A percentile compares a stretch with the other conserved stretches of the same genome.
Evolutionary conservation across 1,140 invertebrate species (phyloP).

Genomic region (Chironomus striatipennis): DNA sequence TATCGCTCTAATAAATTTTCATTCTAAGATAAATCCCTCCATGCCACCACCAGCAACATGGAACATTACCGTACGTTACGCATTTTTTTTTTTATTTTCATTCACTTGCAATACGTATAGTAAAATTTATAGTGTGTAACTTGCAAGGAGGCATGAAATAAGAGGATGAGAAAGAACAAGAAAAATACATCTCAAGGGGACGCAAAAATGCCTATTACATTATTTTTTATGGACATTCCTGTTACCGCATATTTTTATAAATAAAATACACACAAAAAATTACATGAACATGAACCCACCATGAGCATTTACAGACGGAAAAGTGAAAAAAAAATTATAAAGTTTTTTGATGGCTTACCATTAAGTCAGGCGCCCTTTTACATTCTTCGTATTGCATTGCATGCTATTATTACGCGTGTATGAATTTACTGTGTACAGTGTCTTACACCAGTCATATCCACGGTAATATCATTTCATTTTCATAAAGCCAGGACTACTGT

Average conservation of each 20-base stretch:
- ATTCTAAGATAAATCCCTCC: not conserved
- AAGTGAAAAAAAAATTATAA: constrained; percentile 10
- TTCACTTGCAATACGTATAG: no score
- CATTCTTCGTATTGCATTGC: no score
- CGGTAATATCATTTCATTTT: no score
- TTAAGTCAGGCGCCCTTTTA: not conserved
- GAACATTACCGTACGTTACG: not conserved
- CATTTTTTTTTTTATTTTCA: not conserved
- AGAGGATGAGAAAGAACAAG: not conserved
- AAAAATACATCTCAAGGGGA: constrained; percentile 6
- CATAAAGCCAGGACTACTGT: no score
- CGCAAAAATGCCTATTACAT: constrained; percentile 16
- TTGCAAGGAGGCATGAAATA: no score
- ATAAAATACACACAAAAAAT: not conserved
- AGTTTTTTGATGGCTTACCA: constrained; percentile 13
- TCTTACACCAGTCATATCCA: no score
- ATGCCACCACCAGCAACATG: not conserved
- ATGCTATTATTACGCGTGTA: constrained; percentile 7
- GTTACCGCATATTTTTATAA: not conserved
- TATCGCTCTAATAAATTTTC: constrained; percentile 20
- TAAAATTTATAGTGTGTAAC: no score
- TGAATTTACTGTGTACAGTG: not conserved
- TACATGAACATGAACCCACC: no score
- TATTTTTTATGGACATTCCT: constrained; percentile 20
- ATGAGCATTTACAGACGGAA: not conserved